Percentiles rank a stretch among this genome's conserved stretches.
Conservation (phyloP, 2,113 vertebrate species). For the Myrmecobius fasciatus region DNA sequence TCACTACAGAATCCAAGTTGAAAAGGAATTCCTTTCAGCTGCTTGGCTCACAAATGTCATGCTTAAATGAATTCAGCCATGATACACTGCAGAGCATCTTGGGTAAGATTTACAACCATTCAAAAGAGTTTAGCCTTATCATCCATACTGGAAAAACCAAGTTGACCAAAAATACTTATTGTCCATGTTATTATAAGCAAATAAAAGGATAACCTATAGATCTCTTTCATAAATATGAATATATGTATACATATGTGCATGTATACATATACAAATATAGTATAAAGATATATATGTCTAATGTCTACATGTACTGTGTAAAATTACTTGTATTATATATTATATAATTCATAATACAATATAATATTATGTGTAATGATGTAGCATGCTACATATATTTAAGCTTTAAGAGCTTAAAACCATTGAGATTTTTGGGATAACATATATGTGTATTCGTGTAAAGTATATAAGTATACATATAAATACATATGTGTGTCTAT, state of each 20-base stretch:
- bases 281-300: background rate
- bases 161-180: background rate
- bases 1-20: background rate
- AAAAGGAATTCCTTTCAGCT: background rate
- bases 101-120: background rate
- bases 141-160: background rate
- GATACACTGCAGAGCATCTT: background rate
- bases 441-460: background rate
- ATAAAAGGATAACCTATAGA: background rate
- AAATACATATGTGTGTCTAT: background rate
- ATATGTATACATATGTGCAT: background rate
- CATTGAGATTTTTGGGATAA: background rate
- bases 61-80: background rate
- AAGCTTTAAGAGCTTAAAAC: background rate
- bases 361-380: no score
- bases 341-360: background rate
- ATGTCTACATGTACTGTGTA: background rate
- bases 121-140: background rate
- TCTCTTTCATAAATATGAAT: background rate
- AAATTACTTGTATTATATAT: background rate
- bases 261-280: background rate
- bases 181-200: background rate
- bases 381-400: background rate
- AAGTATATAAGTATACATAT: background rate
- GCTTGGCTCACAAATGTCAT: background rate